Evolutionary conservation across 2,797 vertebrate species (phyloP).

Genomic region (Semotilus atromaculatus): DNA sequence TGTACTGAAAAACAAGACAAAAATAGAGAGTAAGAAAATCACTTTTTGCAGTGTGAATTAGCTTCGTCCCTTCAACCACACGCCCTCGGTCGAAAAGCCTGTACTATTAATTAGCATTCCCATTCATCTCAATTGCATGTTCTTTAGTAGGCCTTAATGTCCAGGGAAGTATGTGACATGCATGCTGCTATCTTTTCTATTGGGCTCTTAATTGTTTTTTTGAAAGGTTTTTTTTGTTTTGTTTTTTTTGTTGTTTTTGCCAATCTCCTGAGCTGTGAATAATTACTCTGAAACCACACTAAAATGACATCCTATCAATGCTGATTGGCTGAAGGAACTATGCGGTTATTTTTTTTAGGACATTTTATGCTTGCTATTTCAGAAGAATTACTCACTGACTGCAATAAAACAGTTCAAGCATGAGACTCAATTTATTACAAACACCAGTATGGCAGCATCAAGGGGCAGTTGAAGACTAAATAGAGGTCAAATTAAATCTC

Average conservation of each 20-base stretch:
- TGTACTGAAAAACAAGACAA: too few relatives aligned
- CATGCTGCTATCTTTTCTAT: neutral
- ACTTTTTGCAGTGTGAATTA: too few relatives aligned
- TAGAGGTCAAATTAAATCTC: neutral
- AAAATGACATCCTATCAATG: neutral
- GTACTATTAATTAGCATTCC: neutral
- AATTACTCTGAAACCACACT: neutral
- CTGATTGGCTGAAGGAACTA: neutral
- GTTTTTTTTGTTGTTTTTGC: too few relatives aligned
- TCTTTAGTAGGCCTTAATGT: neutral
- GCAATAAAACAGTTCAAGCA: neutral
- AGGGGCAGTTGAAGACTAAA: neutral
- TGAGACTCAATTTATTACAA: neutral
- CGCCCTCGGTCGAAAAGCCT: neutral
- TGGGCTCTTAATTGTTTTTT: neutral
- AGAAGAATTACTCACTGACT: neutral
- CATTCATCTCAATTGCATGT: neutral
- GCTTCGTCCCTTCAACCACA: too few relatives aligned
- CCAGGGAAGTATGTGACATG: neutral
- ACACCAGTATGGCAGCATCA: neutral
- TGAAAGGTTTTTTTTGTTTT: neutral
- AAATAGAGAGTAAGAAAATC: too few relatives aligned
- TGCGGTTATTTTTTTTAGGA: neutral
- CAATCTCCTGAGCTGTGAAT: neutral
- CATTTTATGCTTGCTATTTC: neutral